These are phyloP conservation scores for Dipus sagitta DNA, from an alignment of 2,797 vertebrate species.

Conservation along the genomic window DNA sequence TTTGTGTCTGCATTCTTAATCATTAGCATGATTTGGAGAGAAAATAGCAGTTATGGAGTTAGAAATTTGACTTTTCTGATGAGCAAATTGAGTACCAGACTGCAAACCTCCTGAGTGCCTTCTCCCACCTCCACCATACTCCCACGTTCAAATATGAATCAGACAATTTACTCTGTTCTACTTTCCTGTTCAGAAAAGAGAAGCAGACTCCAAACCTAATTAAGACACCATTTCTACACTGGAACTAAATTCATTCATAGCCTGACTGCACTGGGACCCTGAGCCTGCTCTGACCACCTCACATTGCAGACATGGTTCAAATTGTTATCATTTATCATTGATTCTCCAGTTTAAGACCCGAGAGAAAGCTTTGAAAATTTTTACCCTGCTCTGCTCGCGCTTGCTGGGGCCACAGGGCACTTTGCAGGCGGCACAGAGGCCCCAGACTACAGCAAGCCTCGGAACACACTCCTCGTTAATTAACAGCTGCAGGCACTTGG, in stretches of 20 bases:
- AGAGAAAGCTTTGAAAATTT: neutral
- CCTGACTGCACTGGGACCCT: neutral
- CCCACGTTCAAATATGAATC: constrained; percentile 55
- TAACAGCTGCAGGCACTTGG: constrained; percentile 85
- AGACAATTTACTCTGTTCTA: constrained; percentile 45
- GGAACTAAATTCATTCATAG: constrained; percentile 50
- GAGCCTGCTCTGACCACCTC: neutral
- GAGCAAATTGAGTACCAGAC: neutral
- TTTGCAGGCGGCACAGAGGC: constrained; percentile 77
- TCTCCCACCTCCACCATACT: neutral
- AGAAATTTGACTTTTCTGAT: neutral
- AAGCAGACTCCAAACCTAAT: constrained; percentile 59
- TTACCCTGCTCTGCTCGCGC: neutral
- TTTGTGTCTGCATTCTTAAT: neutral
- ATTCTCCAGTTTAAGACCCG: neutral
- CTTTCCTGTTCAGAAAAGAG: constrained; percentile 27
- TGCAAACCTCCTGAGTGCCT: neutral
- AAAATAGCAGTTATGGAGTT: neutral
- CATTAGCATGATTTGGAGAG: neutral
- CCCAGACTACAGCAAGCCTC: constrained; percentile 85
- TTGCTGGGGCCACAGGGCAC: neutral
- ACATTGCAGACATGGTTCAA: neutral
- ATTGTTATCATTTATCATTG: neutral
- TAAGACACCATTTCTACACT: constrained; percentile 47
- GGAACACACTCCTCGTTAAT: constrained; percentile 87